A percentile compares a stretch with the other conserved stretches of the same genome.
Conservation (phyloP, 30 jellyfish, hydroid and myxozoan species). For the Hydra vulgaris region DNA sequence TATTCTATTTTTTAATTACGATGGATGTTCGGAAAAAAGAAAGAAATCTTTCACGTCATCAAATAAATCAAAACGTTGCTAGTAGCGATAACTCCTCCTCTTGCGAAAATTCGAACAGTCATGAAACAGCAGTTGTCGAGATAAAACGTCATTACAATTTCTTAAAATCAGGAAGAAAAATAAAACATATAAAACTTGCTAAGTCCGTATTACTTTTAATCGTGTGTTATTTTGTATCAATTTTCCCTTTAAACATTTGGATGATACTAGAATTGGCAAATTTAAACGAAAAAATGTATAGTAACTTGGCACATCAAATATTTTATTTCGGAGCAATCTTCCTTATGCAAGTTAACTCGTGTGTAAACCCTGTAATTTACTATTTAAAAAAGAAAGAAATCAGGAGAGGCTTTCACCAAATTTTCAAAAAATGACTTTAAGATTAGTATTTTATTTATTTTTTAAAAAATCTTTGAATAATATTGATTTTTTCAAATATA, state of each 20-base stretch:
- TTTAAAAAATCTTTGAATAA: no score
- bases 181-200: not conserved
- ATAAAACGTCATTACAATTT: not conserved
- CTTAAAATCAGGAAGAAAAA: not conserved
- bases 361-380: constrained; percentile 4
- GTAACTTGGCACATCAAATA: not conserved
- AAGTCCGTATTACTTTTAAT: not conserved
- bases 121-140: not conserved
- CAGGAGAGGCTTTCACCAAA: not conserved
- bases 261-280: not conserved
- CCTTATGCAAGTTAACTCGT: not conserved
- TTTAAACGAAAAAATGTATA: not conserved
- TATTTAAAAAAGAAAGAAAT: constrained; percentile 1
- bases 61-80: not conserved
- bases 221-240: not conserved
- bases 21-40: not conserved
- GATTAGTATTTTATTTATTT: no score
- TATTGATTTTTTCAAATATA: no score
- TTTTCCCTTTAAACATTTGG: not conserved
- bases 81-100: not conserved
- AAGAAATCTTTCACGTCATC: not conserved
- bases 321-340: not conserved
- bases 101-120: not conserved
- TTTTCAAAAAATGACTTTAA: not conserved
- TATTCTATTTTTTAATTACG: not conserved